Conservation (phyloP, 2,113 vertebrate genomes). For the Gambusia holbrooki region DNA sequence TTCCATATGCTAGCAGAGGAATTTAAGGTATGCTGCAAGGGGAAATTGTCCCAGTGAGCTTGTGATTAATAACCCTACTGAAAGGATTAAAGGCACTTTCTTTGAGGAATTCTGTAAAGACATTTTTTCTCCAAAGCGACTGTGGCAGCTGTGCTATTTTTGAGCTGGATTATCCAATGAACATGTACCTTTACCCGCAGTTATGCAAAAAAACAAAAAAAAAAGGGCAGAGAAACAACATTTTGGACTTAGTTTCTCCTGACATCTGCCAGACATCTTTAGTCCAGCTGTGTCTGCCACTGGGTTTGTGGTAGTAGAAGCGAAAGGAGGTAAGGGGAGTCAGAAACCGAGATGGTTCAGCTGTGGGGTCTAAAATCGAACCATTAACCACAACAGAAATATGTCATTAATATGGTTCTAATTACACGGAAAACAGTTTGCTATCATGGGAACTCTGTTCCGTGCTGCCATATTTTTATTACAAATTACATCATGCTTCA, state of each 20-base stretch:
- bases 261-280: constrained; percentile 82
- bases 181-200: constrained; percentile 43
- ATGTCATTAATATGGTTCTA: constrained; percentile 11
- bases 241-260: constrained; percentile 66
- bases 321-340: constrained; percentile 20
- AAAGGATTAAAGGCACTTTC: constrained; percentile 70
- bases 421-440: constrained; percentile 16
- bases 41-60: constrained; percentile 67
- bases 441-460: constrained; percentile 25
- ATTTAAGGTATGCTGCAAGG: constrained; percentile 64
- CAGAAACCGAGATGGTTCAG: constrained; percentile 21
- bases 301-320: constrained; percentile 37
- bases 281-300: constrained; percentile 65
- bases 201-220: constrained; percentile 57
- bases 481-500: constrained; percentile 52
- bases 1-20: constrained; percentile 50
- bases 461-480: constrained; percentile 24
- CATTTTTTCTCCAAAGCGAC: constrained; percentile 46
- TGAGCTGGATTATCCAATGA: constrained; percentile 50
- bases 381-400: constrained; percentile 16
- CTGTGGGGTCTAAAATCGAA: background rate
- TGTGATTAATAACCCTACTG: constrained; percentile 70
- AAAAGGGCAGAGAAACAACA: constrained; percentile 70
- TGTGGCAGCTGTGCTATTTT: constrained; percentile 54
- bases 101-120: constrained; percentile 47